A percentile compares a stretch with the other conserved stretches of the same genome.
phyloP scores from a whole-genome alignment of 2,113 vertebrate genomes.

The Probosciger aterrimus region DNA sequence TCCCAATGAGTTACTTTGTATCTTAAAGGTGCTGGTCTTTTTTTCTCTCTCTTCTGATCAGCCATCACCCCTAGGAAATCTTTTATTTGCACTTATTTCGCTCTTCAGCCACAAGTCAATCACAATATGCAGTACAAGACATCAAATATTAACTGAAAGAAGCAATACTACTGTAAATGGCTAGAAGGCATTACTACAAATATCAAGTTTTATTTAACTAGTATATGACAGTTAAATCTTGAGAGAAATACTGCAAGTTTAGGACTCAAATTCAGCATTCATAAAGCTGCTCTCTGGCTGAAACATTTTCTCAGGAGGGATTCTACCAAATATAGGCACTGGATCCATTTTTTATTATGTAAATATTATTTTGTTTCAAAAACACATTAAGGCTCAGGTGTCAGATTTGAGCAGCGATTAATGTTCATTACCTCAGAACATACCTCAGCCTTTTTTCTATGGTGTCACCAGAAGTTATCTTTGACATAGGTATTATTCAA shows the following conservation, averaged over 20 bases:
- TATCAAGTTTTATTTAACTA: neutral
- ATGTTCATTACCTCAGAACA: neutral
- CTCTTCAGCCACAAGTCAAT: neutral
- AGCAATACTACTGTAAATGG: slow-evolving; percentile 5
- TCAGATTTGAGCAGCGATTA: neutral
- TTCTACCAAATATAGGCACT: neutral
- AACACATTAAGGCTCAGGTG: neutral
- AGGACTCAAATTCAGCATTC: neutral
- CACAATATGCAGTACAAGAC: neutral
- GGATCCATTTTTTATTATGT: neutral
- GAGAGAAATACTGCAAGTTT: neutral
- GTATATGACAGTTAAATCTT: neutral
- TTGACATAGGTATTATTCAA: neutral
- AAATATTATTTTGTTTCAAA: neutral
- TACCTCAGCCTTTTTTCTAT: neutral
- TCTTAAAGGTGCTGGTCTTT: neutral
- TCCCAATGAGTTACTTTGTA: neutral
- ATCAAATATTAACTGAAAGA: slow-evolving; percentile 18
- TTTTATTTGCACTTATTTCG: neutral
- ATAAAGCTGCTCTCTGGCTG: neutral
- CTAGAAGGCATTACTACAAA: slow-evolving; percentile 11
- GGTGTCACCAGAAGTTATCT: neutral
- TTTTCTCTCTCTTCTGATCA: neutral
- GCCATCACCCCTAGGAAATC: neutral
- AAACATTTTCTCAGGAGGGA: neutral